These are phyloP conservation scores for Drosophila prosaltans DNA, from an alignment of 1,140 invertebrate species.

Conservation along the genomic window DNA sequence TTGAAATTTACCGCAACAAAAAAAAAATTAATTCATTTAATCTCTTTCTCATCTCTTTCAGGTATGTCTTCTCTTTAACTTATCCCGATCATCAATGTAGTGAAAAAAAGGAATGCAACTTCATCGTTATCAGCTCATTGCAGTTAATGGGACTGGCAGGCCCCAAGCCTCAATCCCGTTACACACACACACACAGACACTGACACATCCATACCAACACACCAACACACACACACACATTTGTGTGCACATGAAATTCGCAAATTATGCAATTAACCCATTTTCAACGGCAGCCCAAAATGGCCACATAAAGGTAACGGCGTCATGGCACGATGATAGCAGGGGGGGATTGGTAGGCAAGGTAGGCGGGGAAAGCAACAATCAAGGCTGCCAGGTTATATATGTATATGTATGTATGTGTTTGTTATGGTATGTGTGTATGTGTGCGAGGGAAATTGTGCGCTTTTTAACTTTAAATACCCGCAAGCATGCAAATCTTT, in stretches of 20 bases:
- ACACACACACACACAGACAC: slow-evolving; percentile 23
- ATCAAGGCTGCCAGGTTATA: slow-evolving; percentile 22
- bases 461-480: slow-evolving; percentile 79
- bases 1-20: background rate
- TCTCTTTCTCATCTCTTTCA: slow-evolving; percentile 10
- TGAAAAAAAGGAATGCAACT: background rate
- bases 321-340: background rate
- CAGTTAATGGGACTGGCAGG: slow-evolving; percentile 6
- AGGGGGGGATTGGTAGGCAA: background rate
- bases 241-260: slow-evolving; percentile 66
- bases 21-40: background rate
- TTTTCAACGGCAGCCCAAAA: slow-evolving; percentile 56
- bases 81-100: slow-evolving; percentile 9
- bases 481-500: slow-evolving; percentile 77
- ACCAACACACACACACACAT: background rate
- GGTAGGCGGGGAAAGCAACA: slow-evolving; percentile 6
- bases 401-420: slow-evolving; percentile 15
- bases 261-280: slow-evolving; percentile 82
- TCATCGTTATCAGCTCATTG: slow-evolving; percentile 13
- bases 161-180: background rate
- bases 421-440: slow-evolving; percentile 16
- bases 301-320: slow-evolving; percentile 60
- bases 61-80: slow-evolving; percentile 5
- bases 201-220: slow-evolving; percentile 19
- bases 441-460: slow-evolving; percentile 56